Conservation (phyloP, 2,888 invertebrate species). For the Aproaerema taeniolella region DNA sequence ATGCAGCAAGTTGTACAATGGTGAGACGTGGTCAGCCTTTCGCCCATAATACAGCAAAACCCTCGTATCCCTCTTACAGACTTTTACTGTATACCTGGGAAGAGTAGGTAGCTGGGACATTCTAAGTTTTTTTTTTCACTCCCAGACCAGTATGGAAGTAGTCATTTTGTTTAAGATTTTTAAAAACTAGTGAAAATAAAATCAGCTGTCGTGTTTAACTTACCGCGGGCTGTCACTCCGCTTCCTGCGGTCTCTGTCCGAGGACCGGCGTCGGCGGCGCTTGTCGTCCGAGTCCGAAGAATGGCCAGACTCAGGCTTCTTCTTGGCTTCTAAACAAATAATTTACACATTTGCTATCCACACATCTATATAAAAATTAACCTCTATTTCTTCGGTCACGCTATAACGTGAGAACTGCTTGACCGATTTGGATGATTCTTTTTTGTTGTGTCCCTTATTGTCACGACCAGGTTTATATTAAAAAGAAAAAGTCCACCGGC, state of each 20-base stretch:
- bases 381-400: background rate
- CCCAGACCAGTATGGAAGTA: no score
- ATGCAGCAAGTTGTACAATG: no score
- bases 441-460: background rate
- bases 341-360: background rate
- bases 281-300: slow-evolving; percentile 32
- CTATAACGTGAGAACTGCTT: background rate
- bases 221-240: slow-evolving; percentile 38
- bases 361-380: background rate
- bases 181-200: no score
- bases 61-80: no score
- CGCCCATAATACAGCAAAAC: no score
- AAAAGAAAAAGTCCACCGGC: background rate
- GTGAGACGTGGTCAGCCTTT: no score
- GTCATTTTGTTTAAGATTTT: no score
- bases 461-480: background rate
- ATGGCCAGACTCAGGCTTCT: slow-evolving; percentile 36
- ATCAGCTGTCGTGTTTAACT: no score
- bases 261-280: slow-evolving; percentile 29
- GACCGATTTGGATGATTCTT: background rate
- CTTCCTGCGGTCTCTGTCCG: slow-evolving; percentile 34
- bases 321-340: slow-evolving; percentile 36
- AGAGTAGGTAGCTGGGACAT: no score
- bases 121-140: no score
- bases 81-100: no score